Base-by-base conservation (phyloP, 1,140 invertebrate species). In the Cardiocondyla obscurior region DNA sequence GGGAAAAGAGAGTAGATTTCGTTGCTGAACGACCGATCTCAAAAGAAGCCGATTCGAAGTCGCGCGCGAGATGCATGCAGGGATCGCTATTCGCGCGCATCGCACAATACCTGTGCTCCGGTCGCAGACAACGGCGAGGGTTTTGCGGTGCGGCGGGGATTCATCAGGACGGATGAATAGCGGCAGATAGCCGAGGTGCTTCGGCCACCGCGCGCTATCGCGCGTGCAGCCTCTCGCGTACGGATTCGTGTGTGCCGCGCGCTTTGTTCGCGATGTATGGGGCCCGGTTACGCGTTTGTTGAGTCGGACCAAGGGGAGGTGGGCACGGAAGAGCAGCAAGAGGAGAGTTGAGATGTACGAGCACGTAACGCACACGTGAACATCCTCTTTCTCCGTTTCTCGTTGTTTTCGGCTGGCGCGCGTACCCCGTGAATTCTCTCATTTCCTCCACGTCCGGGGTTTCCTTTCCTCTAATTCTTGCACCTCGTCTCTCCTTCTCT, bases 201-300 rank as follows among this genome's bases (percentile, higher is more conserved):
- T 22, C 12, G 25, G 39, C 16, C 19, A 51, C 42, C 30, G 69
- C 30, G 69, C 46, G 58, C 44, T 76, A 77, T 83, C 69, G 60
- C 84, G 51, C 42, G 53, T 74, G 70, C 82, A 84, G 85, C 85
- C 79, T 86, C 85, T 81, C 83, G 74, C 69, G 58, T 60, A 85
- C 85, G 86, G 86, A 90, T 57, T 5, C 16, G n/a, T 55, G 28
- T 30, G 5, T 44, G 33, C 58, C 30, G 28, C 86, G 86, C 85
- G 90, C 90, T 91, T 92, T 92, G 90, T 91, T 92, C 86, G 88
- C 89, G 90, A 90, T 90, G 84, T 90, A 91, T 89, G 84, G 86
- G n/a, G 33, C 86, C 83, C 90, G 86, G 85, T 91, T 90, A 91
- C 88, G 85, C 87, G 82, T 90, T 91, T 86, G 86, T 89, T 83